These are phyloP conservation scores for Turritopsis dohrnii DNA, from an alignment of 30 jellyfish, hydroid and myxozoan species.

Conservation along the genomic window DNA sequence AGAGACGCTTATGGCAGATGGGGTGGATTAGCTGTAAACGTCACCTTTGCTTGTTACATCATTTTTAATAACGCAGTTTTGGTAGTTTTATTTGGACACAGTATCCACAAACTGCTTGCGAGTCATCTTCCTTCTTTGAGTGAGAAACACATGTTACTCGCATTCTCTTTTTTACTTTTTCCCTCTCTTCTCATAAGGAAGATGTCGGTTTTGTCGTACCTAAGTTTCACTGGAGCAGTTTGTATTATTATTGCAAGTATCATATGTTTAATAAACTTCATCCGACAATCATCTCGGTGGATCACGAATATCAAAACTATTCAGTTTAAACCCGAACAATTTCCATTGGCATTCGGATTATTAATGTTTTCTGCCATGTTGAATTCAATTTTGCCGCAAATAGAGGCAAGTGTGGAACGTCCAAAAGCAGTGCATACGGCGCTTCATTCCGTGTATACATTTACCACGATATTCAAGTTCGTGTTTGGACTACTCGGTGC, in stretches of 20 bases:
- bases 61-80: slow-evolving; percentile 32
- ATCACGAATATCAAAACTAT: slow-evolving; percentile 29
- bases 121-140: not conserved
- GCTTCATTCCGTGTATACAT: slow-evolving; percentile 27
- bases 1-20: slow-evolving; percentile 42
- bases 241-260: slow-evolving; percentile 41
- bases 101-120: slow-evolving; percentile 30
- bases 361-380: slow-evolving; percentile 38
- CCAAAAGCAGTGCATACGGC: slow-evolving; percentile 34
- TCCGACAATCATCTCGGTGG: slow-evolving; percentile 42
- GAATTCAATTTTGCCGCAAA: slow-evolving; percentile 55
- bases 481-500: slow-evolving; percentile 61
- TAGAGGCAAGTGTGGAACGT: slow-evolving; percentile 60
- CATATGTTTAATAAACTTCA: slow-evolving; percentile 10
- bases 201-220: slow-evolving; percentile 59
- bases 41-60: slow-evolving; percentile 35
- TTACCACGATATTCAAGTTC: slow-evolving; percentile 38
- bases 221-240: slow-evolving; percentile 44
- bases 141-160: slow-evolving; percentile 8
- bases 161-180: slow-evolving; percentile 38
- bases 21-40: slow-evolving; percentile 41
- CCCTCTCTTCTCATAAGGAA: slow-evolving; percentile 56
- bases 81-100: slow-evolving; percentile 43
- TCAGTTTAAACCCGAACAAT: slow-evolving; percentile 34
- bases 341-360: slow-evolving; percentile 56